Conservation (phyloP, 2,888 invertebrate genomes). For the Serrognathus titanus region DNA sequence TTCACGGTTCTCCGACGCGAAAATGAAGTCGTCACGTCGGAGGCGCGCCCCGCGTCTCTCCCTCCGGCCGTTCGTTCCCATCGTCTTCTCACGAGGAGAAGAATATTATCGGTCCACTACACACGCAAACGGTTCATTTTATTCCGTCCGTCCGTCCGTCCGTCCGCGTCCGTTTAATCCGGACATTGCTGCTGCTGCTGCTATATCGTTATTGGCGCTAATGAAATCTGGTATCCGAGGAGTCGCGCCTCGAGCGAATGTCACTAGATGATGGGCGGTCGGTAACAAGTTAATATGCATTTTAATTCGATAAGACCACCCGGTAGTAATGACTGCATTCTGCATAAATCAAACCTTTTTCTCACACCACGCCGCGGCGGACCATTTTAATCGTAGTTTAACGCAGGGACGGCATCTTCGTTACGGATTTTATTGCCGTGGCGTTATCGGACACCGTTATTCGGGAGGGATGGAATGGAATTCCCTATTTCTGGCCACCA, state of each 20-base stretch:
- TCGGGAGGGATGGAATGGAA: too few relatives aligned
- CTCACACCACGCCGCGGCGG: slow-evolving; percentile 35
- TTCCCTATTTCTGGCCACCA: too few relatives aligned
- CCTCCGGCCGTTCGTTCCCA: not conserved
- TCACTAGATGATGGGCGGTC: slow-evolving; percentile 49
- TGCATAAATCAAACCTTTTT: slow-evolving; percentile 48
- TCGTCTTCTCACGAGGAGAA: not conserved
- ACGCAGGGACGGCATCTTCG: too few relatives aligned
- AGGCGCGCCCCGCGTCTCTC: too few relatives aligned
- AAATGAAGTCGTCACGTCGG: not conserved
- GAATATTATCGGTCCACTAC: not conserved
- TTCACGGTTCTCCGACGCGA: not conserved
- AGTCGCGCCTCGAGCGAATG: slow-evolving; percentile 42
- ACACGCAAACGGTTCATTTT: not conserved
- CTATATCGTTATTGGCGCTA: slow-evolving; percentile 18
- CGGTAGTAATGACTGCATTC: slow-evolving; percentile 47
- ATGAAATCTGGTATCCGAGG: slow-evolving; percentile 21
- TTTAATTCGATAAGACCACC: slow-evolving; percentile 50
- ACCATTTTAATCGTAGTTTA: too few relatives aligned
- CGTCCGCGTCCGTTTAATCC: not conserved
- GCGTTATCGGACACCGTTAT: too few relatives aligned
- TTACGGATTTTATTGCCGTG: too few relatives aligned
- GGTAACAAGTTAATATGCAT: slow-evolving; percentile 51
- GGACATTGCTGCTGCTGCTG: slow-evolving; percentile 5
- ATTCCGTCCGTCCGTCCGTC: not conserved